A percentile compares a stretch with the other conserved stretches of the same genome.
Conservation (phyloP, 2,797 vertebrate genomes). For the Hephaestus fuliginosus region DNA sequence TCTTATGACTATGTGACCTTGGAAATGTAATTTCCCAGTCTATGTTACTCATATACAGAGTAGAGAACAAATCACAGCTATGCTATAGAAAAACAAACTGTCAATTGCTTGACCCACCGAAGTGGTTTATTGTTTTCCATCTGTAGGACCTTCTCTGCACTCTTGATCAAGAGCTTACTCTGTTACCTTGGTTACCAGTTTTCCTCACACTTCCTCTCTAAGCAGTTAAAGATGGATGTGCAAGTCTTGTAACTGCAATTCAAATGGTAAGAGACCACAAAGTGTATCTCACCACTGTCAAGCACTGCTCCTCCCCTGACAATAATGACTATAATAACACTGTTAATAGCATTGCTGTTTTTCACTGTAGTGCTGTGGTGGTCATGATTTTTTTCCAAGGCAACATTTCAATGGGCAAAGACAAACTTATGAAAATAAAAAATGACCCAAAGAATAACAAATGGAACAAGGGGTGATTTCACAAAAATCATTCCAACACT, state of each 20-base stretch:
- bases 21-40: slow-evolving; percentile 27
- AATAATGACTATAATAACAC: too few species aligned
- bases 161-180: slow-evolving; percentile 65
- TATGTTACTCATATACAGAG: slow-evolving; percentile 28
- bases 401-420: neutral
- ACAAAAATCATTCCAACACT: too few species aligned
- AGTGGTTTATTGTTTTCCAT: slow-evolving; percentile 63
- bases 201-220: slow-evolving; percentile 49
- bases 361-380: too few species aligned
- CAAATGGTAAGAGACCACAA: slow-evolving; percentile 12
- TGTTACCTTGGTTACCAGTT: slow-evolving; percentile 72
- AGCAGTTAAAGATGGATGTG: slow-evolving; percentile 53
- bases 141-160: slow-evolving; percentile 37
- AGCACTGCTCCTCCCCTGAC: too few species aligned
- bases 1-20: slow-evolving; percentile 14
- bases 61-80: slow-evolving; percentile 3
- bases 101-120: slow-evolving; percentile 40
- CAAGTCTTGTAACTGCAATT: slow-evolving; percentile 44
- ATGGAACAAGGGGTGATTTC: too few species aligned
- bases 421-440: neutral
- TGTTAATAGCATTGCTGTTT: too few species aligned
- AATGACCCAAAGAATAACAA: neutral
- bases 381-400: neutral
- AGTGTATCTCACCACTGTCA: neutral
- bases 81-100: neutral